These are phyloP conservation scores for Gorsachius goisagi DNA, from an alignment of 2,113 vertebrate genomes.

Conservation along the genomic window DNA sequence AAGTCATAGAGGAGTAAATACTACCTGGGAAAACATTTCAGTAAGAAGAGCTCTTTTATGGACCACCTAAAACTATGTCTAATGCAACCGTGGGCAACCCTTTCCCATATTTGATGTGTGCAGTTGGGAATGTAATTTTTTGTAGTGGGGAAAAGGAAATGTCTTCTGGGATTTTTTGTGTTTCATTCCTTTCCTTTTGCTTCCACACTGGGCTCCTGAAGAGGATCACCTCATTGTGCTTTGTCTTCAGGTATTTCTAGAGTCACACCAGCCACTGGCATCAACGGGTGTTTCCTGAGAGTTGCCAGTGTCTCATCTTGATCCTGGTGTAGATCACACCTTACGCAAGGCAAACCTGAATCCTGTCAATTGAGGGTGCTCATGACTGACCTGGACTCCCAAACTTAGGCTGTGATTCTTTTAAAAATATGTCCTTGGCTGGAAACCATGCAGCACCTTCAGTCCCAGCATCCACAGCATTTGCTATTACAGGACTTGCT, in stretches of 20 bases:
- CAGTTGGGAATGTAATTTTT: not conserved
- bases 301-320: not conserved
- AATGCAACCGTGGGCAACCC: slow-evolving; percentile 3
- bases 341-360: not conserved
- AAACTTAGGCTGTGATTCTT: not conserved
- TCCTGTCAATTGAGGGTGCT: not conserved
- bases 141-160: not conserved
- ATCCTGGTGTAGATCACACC: not conserved
- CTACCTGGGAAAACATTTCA: slow-evolving; percentile 55
- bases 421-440: not conserved
- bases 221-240: not conserved
- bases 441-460: not conserved
- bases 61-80: slow-evolving; percentile 40
- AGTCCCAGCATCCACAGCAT: not conserved
- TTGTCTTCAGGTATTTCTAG: not conserved
- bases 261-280: not conserved
- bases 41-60: slow-evolving; percentile 54
- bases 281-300: not conserved
- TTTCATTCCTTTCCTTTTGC: not conserved
- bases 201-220: not conserved
- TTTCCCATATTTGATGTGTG: not conserved
- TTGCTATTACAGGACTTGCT: not conserved
- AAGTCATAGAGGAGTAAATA: slow-evolving; percentile 54
- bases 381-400: not conserved
- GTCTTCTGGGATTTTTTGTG: not conserved